phyloP scores from a whole-genome alignment of 1,140 invertebrate species.

The Notospermus geniculatus region DNA sequence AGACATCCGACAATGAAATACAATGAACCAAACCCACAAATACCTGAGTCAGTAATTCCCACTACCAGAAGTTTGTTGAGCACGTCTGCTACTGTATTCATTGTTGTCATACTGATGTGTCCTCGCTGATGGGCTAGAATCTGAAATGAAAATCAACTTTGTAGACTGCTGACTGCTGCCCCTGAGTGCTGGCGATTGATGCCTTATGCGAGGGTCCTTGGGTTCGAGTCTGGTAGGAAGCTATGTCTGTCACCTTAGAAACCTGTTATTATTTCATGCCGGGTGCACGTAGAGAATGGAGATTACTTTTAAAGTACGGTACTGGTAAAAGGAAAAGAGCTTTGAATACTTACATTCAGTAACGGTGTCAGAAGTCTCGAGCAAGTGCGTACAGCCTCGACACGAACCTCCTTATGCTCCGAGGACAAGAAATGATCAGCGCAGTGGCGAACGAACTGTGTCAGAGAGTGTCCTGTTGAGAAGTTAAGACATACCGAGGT shows the following conservation, averaged over 20 bases:
- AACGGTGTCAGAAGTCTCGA: slow-evolving; percentile 82
- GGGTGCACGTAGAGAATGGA: too few species aligned
- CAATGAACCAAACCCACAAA: too few species aligned
- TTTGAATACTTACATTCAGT: slow-evolving; percentile 60
- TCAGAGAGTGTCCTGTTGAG: slow-evolving; percentile 76
- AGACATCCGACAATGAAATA: too few species aligned
- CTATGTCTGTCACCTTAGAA: too few species aligned
- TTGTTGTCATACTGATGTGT: slow-evolving; percentile 65
- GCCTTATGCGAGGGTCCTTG: too few species aligned
- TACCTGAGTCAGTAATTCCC: slow-evolving; percentile 88
- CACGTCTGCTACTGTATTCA: slow-evolving; percentile 83
- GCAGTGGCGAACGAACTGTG: slow-evolving; percentile 89
- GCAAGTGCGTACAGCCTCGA: slow-evolving; percentile 93
- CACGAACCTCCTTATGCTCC: slow-evolving; percentile 85
- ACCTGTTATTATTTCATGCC: too few species aligned
- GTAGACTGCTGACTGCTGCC: too few species aligned
- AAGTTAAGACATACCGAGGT: background rate
- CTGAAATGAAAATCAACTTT: slow-evolving; percentile 20
- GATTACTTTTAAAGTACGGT: too few species aligned
- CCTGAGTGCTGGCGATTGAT: too few species aligned
- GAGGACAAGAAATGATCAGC: slow-evolving; percentile 89
- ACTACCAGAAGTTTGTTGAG: slow-evolving; percentile 86
- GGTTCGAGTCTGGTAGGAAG: too few species aligned
- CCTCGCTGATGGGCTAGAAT: slow-evolving; percentile 38
- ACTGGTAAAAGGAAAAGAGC: background rate